A percentile compares a stretch with the other conserved stretches of the same genome.
These are phyloP conservation scores for Sebastes aleutianus DNA, from an alignment of 2,797 vertebrate genomes.

Conservation along the genomic window DNA sequence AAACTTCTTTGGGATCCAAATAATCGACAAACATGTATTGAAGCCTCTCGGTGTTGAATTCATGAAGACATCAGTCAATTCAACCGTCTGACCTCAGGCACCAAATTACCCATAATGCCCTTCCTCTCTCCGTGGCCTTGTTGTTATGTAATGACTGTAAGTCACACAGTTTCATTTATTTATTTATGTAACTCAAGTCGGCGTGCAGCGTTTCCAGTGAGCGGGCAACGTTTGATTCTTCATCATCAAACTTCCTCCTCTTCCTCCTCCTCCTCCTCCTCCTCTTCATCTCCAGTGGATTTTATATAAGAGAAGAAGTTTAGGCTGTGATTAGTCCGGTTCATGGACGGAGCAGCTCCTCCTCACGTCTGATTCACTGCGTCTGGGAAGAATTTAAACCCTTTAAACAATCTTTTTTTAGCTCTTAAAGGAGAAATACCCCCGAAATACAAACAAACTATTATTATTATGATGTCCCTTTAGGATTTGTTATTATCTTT, in stretches of 20 bases:
- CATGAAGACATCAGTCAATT: background rate
- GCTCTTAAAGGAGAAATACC: background rate
- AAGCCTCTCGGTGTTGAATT: background rate
- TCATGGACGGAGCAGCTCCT: background rate
- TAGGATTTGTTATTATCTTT: no score
- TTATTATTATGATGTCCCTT: no score
- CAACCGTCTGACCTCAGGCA: background rate
- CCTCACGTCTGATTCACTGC: background rate
- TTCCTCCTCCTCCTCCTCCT: background rate
- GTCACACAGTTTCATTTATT: background rate
- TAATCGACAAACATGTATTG: background rate
- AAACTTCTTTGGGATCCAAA: background rate
- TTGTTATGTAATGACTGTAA: conserved; percentile 27
- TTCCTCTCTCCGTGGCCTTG: background rate
- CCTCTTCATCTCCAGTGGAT: background rate
- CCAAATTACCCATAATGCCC: conserved; percentile 30
- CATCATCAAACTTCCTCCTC: background rate
- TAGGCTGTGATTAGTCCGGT: background rate
- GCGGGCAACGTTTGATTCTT: background rate
- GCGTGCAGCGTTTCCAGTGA: background rate
- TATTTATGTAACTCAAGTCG: conserved; percentile 22
- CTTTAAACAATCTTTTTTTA: background rate
- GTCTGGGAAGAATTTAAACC: background rate
- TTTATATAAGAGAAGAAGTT: background rate
- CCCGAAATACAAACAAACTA: background rate